phyloP scores from a whole-genome alignment of 2,113 vertebrate genomes.

The Catharus bicknelli region DNA sequence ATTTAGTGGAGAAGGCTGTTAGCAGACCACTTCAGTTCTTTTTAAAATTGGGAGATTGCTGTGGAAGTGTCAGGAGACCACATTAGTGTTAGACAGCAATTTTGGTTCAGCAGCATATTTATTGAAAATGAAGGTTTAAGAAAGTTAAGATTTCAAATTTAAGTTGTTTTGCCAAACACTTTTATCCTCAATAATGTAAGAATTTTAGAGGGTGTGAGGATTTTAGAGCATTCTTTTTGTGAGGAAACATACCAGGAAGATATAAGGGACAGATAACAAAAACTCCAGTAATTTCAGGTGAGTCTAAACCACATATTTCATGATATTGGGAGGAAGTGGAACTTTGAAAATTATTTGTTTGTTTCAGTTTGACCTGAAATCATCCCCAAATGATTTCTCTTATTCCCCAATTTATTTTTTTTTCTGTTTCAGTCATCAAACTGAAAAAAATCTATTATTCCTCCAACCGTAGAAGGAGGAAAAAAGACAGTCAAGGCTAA shows the following conservation, averaged over 20 bases:
- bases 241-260: neutral
- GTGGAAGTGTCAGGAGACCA: neutral
- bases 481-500: neutral
- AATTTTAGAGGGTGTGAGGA: neutral
- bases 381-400: neutral
- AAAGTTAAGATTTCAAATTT: neutral
- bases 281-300: neutral
- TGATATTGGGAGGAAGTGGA: neutral
- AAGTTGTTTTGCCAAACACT: neutral
- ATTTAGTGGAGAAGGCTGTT: neutral
- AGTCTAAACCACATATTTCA: neutral
- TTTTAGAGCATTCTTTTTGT: neutral
- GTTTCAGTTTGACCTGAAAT: neutral
- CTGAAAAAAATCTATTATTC: neutral
- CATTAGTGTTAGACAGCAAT: neutral
- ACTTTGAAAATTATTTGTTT: neutral
- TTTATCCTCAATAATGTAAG: neutral
- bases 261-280: neutral
- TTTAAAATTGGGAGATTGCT: neutral
- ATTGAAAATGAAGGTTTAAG: neutral
- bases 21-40: neutral
- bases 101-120: neutral
- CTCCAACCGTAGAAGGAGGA: neutral
- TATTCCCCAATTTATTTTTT: accelerated
- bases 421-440: neutral